Evolutionary conservation across 2,113 vertebrate species (phyloP), one percentile per base, ranked within the genome.

Genomic region (Malaclemys terrapin): DNA sequence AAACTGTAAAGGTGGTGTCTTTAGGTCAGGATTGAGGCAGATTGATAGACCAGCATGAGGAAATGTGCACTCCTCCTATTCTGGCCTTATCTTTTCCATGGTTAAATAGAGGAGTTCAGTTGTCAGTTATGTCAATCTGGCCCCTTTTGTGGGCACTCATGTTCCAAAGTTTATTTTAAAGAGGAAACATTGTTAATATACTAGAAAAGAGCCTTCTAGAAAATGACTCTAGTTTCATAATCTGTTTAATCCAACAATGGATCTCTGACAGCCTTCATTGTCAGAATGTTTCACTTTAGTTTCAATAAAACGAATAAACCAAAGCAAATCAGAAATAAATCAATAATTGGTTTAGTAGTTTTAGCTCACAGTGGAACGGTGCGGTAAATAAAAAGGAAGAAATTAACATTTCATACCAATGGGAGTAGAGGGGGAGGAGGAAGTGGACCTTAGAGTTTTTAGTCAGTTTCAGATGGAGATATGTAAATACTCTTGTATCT

Each of bases 61-160:
- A 78, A 78, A 47, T 78, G 24, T 78, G 75, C 45, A 78, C 13
- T 50, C 45, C 57, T 52, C 29, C 16, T 9, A 0, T 0, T 19
- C 0, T 27, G 2, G 2, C 17, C n/a, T 65, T 22, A 11, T 81
- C 45, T 59, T 19, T 20, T 85, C 47, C 47, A 8, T 31, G 45
- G 13, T 83, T 92, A 89, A 84, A 49, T 6, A 0, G 1, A 90
- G 35, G 1, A 84, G 8, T 4, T 91, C 13, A 8, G 8, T 82
- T 50, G 29, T 8, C 0, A 0, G 5, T 42, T 42, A 27, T 45
- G 42, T 76, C 12, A 4, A 1, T 52, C 85, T 27, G 13, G 4
- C 2, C 1, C 1, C 10, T 1, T 80, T 87, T 49, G 17, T 62
- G 35, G 38, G 0, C 72, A 17, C 4, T 42, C 16, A 0, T 53